phyloP scores from a whole-genome alignment of 2,113 vertebrate species.

The Acrocephalus arundinaceus region DNA sequence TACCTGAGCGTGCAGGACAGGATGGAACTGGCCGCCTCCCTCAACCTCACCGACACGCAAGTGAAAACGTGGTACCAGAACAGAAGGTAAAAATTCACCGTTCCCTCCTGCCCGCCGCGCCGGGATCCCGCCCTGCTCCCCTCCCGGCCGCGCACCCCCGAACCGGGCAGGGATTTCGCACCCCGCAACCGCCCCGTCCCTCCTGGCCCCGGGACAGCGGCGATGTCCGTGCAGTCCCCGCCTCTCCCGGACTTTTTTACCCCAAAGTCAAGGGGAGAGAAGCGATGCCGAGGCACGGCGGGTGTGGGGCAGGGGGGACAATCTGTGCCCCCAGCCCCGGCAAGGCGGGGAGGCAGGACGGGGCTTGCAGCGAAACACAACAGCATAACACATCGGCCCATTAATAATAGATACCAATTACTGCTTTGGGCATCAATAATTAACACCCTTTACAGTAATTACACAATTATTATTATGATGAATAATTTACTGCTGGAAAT shows the following conservation, averaged over 20 bases:
- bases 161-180: not conserved
- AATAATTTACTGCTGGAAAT: slow-evolving; percentile 87
- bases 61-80: slow-evolving; percentile 99
- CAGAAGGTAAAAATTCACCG: slow-evolving; percentile 82
- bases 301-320: not conserved
- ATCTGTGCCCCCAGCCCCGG: not conserved
- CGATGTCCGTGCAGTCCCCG: accelerated
- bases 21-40: slow-evolving; percentile 97
- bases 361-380: slow-evolving; percentile 77
- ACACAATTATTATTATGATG: slow-evolving; percentile 92
- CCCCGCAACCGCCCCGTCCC: not conserved
- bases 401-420: slow-evolving; percentile 89
- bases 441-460: slow-evolving; percentile 90
- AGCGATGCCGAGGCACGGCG: not conserved
- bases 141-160: not conserved
- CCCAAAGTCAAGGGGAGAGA: not conserved
- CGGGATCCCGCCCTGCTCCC: not conserved
- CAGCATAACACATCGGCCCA: slow-evolving; percentile 78
- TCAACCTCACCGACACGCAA: slow-evolving; percentile 98
- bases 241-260: not conserved
- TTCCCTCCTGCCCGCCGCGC: not conserved
- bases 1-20: slow-evolving; percentile 98
- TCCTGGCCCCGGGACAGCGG: not conserved
- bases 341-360: not conserved
- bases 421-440: slow-evolving; percentile 92